Evolutionary conservation across 1,140 invertebrate genomes (phyloP).

Genomic region (Cyrtorhinus lividipennis): DNA sequence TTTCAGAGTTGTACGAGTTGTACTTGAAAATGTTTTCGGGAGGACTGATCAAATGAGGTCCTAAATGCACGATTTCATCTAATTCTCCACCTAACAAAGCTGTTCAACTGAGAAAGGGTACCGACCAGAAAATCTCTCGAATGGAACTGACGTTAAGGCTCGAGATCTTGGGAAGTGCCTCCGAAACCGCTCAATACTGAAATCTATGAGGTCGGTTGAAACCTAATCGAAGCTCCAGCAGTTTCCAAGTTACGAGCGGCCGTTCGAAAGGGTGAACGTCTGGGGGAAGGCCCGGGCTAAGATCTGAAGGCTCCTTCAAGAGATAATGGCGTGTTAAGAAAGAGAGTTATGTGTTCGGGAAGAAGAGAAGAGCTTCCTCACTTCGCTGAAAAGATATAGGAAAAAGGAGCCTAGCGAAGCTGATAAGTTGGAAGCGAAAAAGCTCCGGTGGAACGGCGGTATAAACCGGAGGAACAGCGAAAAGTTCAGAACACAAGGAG

Average conservation of each 20-base stretch:
- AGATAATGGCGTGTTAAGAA: slow-evolving; percentile 8
- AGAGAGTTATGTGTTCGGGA: neutral
- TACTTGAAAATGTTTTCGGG: no score
- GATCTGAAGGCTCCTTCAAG: neutral
- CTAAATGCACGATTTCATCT: no score
- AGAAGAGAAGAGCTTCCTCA: neutral
- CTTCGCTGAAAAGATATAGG: neutral
- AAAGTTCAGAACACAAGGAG: neutral
- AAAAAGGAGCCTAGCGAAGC: slow-evolving; percentile 8
- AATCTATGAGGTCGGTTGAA: no score
- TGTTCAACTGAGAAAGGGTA: no score
- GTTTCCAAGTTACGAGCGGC: neutral
- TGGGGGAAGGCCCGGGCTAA: neutral
- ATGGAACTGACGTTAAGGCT: no score
- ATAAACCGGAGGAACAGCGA: neutral
- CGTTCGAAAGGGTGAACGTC: no score
- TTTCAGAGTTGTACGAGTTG: no score
- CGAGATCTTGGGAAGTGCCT: no score
- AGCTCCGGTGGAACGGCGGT: neutral
- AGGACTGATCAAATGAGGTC: no score
- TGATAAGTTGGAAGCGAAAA: neutral
- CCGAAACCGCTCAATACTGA: no score
- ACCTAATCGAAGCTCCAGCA: neutral
- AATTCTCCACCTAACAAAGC: no score
- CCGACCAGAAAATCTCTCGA: no score